Base-by-base conservation (phyloP, 1,140 invertebrate genomes). In the Cotesia typhae region DNA sequence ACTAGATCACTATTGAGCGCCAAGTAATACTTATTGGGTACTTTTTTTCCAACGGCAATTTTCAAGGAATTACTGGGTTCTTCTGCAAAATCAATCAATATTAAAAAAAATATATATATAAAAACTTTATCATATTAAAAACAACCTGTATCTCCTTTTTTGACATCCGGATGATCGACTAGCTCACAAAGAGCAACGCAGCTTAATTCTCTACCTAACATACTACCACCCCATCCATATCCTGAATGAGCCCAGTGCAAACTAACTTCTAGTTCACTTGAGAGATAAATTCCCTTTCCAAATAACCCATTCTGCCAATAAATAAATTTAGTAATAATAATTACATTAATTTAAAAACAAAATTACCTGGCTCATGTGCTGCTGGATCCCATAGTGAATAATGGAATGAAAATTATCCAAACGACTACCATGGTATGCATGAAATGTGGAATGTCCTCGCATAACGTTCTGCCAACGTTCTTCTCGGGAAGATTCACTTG, bases 381-480 rank as follows among this genome's bases (percentile, higher is more conserved):
- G 90, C 76, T 93, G 92, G 68, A 95, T 84, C 37, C 94, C 94
- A 85, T 93, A 91, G 82, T 94, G 90, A 51, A 94, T 81, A 73
- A 95, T 94, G 0, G 93, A 93, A 87, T 94, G 91, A 83, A 94
- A 94, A 85, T 94, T 94, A 83, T 94, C 93, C 67, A 94, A 83
- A 73, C 91, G 87, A 82, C 92, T 94, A 35, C 94, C 94, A 85
- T 95, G 93, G 79, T 91, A 95, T 10, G 92, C 93, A 81, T 90
- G 90, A 79, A 93, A 89, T 17, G 90, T 88, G 67, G 89, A 86
- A 75, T 88, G 87, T 71, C 89, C 87, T 77, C 88, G 84, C 17
- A 88, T 83, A 38, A 89, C 72, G 37, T 87, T 87, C 76, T 85
- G 87, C 90, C 90, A 92, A 75, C 87, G 89, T 55, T 87, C 80